phyloP scores from a whole-genome alignment of 2,888 invertebrate species.

The Spodoptera picta region DNA sequence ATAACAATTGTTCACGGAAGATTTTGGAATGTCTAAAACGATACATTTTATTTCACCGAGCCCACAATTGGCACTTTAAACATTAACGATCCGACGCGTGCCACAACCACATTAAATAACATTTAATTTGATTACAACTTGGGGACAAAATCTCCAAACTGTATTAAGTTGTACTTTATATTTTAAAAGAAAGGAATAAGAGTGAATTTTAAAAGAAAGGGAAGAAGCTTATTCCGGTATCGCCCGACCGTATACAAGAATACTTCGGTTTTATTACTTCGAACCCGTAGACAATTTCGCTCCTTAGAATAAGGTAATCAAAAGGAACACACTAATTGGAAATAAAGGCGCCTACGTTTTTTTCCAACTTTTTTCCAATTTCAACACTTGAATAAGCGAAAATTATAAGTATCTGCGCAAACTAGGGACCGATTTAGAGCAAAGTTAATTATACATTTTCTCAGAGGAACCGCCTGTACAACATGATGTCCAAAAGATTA shows the following conservation, averaged over 20 bases:
- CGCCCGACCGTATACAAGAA: slow-evolving; percentile 42
- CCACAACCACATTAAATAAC: slow-evolving; percentile 31
- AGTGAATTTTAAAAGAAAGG: slow-evolving; percentile 63
- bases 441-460: slow-evolving; percentile 1
- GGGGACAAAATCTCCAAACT: slow-evolving; percentile 50
- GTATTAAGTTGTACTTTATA: slow-evolving; percentile 47
- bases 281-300: slow-evolving; percentile 50
- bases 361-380: slow-evolving; percentile 12
- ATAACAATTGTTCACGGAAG: neutral
- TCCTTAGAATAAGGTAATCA: slow-evolving; percentile 50
- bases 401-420: slow-evolving; percentile 15
- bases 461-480: no score
- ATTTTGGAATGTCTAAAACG: neutral
- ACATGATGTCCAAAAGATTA: neutral
- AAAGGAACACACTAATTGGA: slow-evolving; percentile 44
- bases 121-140: slow-evolving; percentile 55
- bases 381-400: slow-evolving; percentile 5
- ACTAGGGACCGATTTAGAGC: neutral
- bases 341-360: slow-evolving; percentile 30
- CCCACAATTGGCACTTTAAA: slow-evolving; percentile 26
- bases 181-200: slow-evolving; percentile 61
- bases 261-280: slow-evolving; percentile 65
- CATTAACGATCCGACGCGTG: slow-evolving; percentile 30
- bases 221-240: slow-evolving; percentile 55
- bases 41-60: slow-evolving; percentile 3